phyloP scores from a whole-genome alignment of 2,888 invertebrate genomes.

The Trilocha varians region DNA sequence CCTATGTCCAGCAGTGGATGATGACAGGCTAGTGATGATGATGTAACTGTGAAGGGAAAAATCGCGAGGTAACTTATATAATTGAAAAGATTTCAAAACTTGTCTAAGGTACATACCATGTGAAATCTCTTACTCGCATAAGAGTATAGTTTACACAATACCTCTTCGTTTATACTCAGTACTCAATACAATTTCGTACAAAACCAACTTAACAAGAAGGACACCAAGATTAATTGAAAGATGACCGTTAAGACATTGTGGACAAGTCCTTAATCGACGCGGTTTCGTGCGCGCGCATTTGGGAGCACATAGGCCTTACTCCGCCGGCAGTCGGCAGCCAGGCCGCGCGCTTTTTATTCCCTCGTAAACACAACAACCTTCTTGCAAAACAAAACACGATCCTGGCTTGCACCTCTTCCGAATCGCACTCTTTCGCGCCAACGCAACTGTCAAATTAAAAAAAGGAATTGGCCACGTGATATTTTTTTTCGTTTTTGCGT shows the following conservation, averaged over 20 bases:
- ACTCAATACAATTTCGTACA: no score
- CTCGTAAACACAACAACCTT: constrained; percentile 47
- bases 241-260: neutral
- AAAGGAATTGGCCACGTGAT: constrained; percentile 40
- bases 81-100: no score
- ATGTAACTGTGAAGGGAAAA: no score
- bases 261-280: constrained; percentile 32
- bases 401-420: constrained; percentile 43
- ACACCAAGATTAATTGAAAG: neutral
- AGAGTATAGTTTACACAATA: no score
- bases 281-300: constrained; percentile 58
- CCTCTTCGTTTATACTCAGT: no score
- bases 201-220: no score
- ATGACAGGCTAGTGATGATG: no score
- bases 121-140: no score
- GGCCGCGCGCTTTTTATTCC: constrained; percentile 56
- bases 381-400: constrained; percentile 58
- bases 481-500: constrained; percentile 29
- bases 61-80: no score
- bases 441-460: constrained; percentile 22
- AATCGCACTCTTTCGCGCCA: constrained; percentile 18
- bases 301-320: constrained; percentile 40
- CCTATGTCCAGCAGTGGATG: no score
- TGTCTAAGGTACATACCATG: no score
- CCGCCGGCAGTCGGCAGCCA: constrained; percentile 67